A percentile compares a stretch with the other conserved stretches of the same genome.
These are phyloP conservation scores for Drosophila malerkotliana DNA, from an alignment of 1,140 invertebrate species.

Conservation along the genomic window DNA sequence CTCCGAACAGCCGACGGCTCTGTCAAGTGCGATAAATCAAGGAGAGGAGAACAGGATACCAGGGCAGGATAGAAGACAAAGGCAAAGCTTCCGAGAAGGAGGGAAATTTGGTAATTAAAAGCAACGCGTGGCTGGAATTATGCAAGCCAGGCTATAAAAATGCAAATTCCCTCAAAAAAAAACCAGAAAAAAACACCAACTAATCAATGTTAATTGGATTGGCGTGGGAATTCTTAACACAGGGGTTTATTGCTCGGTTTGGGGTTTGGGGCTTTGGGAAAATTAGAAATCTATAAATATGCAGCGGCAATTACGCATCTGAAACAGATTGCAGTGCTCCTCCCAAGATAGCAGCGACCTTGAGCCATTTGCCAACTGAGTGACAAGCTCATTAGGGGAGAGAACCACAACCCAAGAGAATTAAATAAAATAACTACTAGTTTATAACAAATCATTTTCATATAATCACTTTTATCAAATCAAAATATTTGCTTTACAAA, in stretches of 20 bases:
- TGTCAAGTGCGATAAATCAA: constrained; percentile 68
- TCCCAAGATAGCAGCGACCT: constrained; percentile 38
- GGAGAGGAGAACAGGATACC: neutral
- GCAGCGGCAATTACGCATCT: constrained; percentile 55
- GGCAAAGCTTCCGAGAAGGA: neutral
- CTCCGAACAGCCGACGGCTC: constrained; percentile 12
- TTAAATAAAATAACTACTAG: neutral
- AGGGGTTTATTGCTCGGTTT: constrained; percentile 11
- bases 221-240: constrained; percentile 36
- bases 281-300: constrained; percentile 48
- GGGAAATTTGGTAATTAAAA: constrained; percentile 52
- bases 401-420: neutral
- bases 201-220: constrained; percentile 75
- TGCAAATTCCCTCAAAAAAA: constrained; percentile 53
- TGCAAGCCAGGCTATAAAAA: constrained; percentile 71
- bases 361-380: constrained; percentile 57
- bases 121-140: constrained; percentile 58
- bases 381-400: constrained; percentile 62
- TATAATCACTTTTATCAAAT: neutral
- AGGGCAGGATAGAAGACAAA: constrained; percentile 25
- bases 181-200: constrained; percentile 28
- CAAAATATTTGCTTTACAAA: neutral
- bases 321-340: constrained; percentile 33
- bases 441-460: neutral
- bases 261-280: constrained; percentile 9